Base-by-base conservation (phyloP, 2,888 invertebrate species). In the Caenorhabditis imperialis region DNA sequence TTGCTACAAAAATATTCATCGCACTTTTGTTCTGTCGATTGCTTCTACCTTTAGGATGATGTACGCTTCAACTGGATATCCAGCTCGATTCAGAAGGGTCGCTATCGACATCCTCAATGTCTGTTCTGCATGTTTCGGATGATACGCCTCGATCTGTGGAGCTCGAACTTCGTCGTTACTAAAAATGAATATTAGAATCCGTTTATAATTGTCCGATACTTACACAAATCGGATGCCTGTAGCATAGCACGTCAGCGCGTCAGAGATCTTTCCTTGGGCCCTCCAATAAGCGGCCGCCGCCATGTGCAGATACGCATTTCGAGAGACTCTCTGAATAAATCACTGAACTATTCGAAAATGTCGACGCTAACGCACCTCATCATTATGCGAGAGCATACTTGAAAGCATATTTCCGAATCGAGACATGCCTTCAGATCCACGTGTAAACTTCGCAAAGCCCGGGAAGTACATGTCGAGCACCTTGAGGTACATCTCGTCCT, bases 231-330 rank as follows among this genome's bases (percentile, higher is more conserved):
- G 55, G 3, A 51, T 35, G n/a, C 69, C 78, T 18, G 80, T 70
- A 7, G 57, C 55, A 37, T 78, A 80, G 33, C 81, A 81, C 1
- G 57, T 44, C 23, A 67, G 37, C 0, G 81, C 81, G 20, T 78
- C 57, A 10, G 69, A 55, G 7, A 71, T 40, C 30, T 69, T 61
- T 47, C 81, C 78, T 27, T 73, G 65, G 1, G 71, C 55, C 37
- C 78, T 60, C 81, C 78, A 79, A 42, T 75, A 81, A 1, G 75
- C 75, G n/a, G 81, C 78, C 6, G 77, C 74, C 6, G 77, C 77
- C 71, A 79, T 62, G 40, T 74, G 70, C 14, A 79, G 54, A 30
- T 78, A 78, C 0, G 78, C 65, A 30, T 73, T 72, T 23, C 60
- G 48, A 12, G 77, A 75, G 12, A 81, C 71, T 62, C 65, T 42